Percentiles rank a stretch among this genome's conserved stretches.
Conservation (phyloP, 35 echinoderm and acorn worm species). For the Nesometra sesokonis region DNA sequence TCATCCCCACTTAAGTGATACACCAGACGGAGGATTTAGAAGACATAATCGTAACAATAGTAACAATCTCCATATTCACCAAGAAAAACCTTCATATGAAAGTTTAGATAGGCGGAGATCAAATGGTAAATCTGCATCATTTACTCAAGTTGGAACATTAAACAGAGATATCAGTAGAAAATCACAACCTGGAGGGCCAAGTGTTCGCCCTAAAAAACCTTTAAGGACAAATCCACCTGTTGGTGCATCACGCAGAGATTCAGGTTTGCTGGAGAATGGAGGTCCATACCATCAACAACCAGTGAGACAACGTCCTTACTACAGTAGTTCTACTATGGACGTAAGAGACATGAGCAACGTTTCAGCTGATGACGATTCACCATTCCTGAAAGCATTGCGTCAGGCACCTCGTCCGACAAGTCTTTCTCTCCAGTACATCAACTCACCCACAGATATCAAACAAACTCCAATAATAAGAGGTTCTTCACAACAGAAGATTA, state of each 20-base stretch:
- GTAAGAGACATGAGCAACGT: background rate
- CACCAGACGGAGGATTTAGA: background rate
- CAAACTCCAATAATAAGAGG: background rate
- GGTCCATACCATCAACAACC: background rate
- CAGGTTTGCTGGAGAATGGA: background rate
- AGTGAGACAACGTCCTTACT: background rate
- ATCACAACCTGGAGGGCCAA: background rate
- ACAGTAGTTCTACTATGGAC: background rate
- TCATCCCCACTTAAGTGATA: background rate
- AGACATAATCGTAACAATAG: background rate
- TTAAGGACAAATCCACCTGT: background rate
- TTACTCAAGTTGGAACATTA: background rate
- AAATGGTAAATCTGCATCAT: background rate
- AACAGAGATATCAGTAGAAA: background rate
- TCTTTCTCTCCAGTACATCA: background rate
- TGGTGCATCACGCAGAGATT: background rate
- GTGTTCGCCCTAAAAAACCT: background rate
- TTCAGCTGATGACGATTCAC: background rate
- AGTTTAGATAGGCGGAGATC: background rate
- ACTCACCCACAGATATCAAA: background rate
- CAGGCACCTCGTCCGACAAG: background rate
- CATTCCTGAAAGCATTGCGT: background rate
- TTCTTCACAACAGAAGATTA: background rate
- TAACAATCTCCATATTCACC: background rate
- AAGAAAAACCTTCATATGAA: background rate